Percentiles rank a stretch among this genome's conserved stretches.
phyloP scores from a whole-genome alignment of 2,797 vertebrate species.

The Labeo calbasu region DNA sequence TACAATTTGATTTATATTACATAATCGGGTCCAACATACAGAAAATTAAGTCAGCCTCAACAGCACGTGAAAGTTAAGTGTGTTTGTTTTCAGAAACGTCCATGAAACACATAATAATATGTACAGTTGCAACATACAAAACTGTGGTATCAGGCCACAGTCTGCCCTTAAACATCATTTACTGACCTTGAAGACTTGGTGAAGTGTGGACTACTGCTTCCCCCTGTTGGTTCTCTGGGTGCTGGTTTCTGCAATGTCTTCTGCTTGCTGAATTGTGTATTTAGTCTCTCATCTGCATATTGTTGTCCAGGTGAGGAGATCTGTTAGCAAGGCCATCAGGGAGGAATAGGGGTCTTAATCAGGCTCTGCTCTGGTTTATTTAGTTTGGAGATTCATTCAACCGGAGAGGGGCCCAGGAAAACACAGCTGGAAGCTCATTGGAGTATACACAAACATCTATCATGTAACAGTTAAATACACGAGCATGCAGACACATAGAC shows the following conservation, averaged over 20 bases:
- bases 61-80: neutral
- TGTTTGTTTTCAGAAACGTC: neutral
- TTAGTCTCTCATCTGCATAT: conserved; percentile 8
- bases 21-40: neutral
- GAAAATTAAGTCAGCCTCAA: neutral
- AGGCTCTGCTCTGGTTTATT: conserved; percentile 47
- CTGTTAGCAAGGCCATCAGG: conserved; percentile 9
- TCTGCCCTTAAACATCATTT: conserved; percentile 2
- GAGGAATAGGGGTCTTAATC: conserved; percentile 44
- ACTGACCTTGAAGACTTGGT: conserved; percentile 6
- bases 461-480: conserved; percentile 30
- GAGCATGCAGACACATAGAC: neutral
- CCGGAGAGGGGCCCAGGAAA: conserved; percentile 8
- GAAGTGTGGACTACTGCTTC: conserved; percentile 73
- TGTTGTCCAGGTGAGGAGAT: neutral
- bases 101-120: neutral
- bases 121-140: neutral
- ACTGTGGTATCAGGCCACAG: neutral
- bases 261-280: neutral
- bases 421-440: conserved; percentile 46
- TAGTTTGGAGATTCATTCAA: conserved; percentile 46
- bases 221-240: conserved; percentile 72
- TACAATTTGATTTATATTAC: neutral
- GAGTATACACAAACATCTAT: conserved; percentile 24
- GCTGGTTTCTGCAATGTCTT: conserved; percentile 1